These are phyloP conservation scores for Pogona vitticeps DNA, from an alignment of 2,113 vertebrate genomes.

Conservation along the genomic window DNA sequence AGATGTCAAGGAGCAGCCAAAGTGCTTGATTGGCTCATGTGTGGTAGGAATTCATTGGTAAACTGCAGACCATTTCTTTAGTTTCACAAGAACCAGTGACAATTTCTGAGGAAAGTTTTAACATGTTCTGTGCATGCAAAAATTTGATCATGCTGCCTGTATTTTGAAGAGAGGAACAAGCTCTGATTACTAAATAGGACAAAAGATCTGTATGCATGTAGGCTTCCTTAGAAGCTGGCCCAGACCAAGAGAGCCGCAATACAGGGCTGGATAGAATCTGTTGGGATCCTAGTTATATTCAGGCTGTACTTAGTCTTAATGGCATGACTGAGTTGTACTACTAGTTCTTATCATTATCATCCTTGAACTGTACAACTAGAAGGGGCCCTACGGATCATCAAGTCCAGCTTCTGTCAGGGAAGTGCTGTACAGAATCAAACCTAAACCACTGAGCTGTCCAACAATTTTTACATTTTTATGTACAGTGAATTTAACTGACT, in stretches of 20 bases:
- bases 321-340: background rate
- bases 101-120: background rate
- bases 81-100: background rate
- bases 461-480: too few species aligned
- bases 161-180: background rate
- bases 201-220: background rate
- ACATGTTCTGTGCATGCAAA: background rate
- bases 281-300: background rate
- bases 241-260: background rate
- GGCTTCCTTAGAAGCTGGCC: background rate
- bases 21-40: background rate
- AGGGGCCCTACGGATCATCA: too few species aligned
- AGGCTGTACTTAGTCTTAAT: background rate
- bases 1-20: background rate
- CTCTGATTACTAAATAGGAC: background rate
- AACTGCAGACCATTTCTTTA: background rate
- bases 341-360: background rate
- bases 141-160: background rate
- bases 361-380: background rate
- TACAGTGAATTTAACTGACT: background rate
- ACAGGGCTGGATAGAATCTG: background rate
- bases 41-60: background rate
- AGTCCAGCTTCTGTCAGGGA: too few species aligned
- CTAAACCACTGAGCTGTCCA: too few species aligned
- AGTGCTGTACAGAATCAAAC: too few species aligned